Conservation (phyloP, 2,797 vertebrate genomes). For the Takifugu ocellatus region DNA sequence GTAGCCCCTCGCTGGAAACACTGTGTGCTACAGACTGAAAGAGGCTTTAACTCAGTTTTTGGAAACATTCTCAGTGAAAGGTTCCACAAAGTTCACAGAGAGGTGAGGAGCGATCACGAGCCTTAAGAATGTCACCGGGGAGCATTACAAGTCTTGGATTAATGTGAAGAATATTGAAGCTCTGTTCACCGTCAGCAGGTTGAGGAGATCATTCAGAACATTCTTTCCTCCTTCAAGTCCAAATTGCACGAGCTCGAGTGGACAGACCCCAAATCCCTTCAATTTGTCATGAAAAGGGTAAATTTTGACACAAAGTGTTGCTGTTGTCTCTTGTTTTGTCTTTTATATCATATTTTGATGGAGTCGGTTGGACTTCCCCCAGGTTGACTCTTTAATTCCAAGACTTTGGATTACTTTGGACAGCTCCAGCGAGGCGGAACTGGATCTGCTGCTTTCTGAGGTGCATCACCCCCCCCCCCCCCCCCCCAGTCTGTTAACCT, state of each 20-base stretch:
- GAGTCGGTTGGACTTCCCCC: constrained; percentile 5
- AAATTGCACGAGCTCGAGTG: constrained; percentile 61
- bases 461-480: constrained; percentile 35
- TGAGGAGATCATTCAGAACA: constrained; percentile 65
- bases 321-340: neutral
- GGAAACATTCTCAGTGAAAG: constrained; percentile 54
- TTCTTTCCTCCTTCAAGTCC: constrained; percentile 66
- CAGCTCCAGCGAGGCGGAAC: constrained; percentile 42
- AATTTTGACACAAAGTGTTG: constrained; percentile 1
- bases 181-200: constrained; percentile 53
- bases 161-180: neutral
- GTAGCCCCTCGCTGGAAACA: constrained; percentile 69
- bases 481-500: neutral
- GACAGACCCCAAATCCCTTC: constrained; percentile 52
- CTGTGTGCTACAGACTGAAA: constrained; percentile 71
- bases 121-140: neutral
- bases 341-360: neutral
- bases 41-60: constrained; percentile 69
- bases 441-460: constrained; percentile 65
- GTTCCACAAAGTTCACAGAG: constrained; percentile 30
- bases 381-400: constrained; percentile 70
- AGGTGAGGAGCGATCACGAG: constrained; percentile 46
- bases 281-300: constrained; percentile 68
- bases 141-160: neutral
- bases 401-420: constrained; percentile 53